A percentile compares a stretch with the other conserved stretches of the same genome.
Conservation (phyloP, 2,797 vertebrate genomes). For the Pseudochirops corinnae region DNA sequence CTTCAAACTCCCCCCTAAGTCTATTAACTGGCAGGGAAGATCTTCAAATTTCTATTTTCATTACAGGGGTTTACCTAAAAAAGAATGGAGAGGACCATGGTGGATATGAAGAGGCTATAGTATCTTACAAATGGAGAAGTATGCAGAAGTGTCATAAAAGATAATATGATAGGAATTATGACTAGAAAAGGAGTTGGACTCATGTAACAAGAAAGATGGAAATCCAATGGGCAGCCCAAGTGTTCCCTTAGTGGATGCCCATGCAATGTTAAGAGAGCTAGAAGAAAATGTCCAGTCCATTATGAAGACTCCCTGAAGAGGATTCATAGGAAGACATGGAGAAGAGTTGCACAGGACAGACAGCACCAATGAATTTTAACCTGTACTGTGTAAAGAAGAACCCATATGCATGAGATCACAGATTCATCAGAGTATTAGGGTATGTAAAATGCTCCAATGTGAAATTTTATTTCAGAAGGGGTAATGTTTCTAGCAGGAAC, state of each 20-base stretch:
- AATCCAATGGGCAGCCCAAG: not conserved
- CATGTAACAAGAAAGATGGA: not conserved
- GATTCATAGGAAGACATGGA: not conserved
- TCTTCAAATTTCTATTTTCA: no score
- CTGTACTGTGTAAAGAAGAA: not conserved
- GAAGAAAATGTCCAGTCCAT: not conserved
- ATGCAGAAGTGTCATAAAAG: not conserved
- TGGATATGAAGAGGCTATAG: not conserved
- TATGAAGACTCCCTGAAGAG: not conserved
- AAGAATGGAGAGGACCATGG: not conserved
- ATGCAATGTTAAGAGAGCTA: not conserved
- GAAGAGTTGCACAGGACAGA: not conserved
- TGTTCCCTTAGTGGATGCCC: not conserved
- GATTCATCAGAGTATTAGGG: not conserved
- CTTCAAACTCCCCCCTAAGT: no score
- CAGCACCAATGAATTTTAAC: not conserved
- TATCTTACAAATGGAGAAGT: not conserved
- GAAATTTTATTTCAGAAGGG: conserved; percentile 45
- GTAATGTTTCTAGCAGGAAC: not conserved
- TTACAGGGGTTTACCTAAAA: not conserved
- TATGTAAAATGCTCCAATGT: conserved; percentile 2
- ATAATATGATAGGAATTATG: not conserved
- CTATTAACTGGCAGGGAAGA: no score
- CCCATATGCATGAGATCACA: not conserved
- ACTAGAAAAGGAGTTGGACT: not conserved